Conservation (phyloP, 1,140 invertebrate genomes). For the Drosophila grimshawi region DNA sequence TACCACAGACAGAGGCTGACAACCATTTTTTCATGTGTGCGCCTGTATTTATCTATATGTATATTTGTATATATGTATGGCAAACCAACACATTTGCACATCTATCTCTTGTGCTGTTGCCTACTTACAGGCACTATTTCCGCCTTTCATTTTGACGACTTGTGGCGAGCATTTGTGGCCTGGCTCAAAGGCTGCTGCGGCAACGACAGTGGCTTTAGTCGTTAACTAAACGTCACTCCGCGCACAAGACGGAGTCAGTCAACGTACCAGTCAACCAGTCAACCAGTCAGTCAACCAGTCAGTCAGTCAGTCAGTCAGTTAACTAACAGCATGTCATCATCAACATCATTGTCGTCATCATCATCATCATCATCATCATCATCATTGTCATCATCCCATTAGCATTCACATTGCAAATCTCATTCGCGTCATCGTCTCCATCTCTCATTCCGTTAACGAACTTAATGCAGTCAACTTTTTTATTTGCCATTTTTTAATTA, state of each 20-base stretch:
- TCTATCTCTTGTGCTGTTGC: conserved; percentile 59
- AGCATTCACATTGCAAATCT: conserved; percentile 28
- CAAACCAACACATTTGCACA: neutral
- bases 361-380: conserved; percentile 9
- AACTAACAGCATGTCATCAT: conserved; percentile 18
- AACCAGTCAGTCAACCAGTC: conserved; percentile 14
- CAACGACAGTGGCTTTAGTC: conserved; percentile 65
- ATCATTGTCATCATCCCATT: conserved; percentile 13
- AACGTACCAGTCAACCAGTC: conserved; percentile 20
- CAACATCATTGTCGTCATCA: conserved; percentile 9
- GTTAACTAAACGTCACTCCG: conserved; percentile 62
- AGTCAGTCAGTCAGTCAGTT: conserved; percentile 37
- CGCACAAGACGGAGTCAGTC: conserved; percentile 34
- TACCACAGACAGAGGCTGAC: conserved; percentile 24
- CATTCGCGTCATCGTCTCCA: conserved; percentile 13
- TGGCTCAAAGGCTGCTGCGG: conserved; percentile 56
- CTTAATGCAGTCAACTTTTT: conserved; percentile 79
- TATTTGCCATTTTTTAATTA: conserved; percentile 76
- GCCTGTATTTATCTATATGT: neutral
- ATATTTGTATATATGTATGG: conserved; percentile 9
- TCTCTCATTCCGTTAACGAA: conserved; percentile 61
- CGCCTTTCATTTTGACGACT: conserved; percentile 72
- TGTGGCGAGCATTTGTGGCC: conserved; percentile 45
- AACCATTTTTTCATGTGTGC: neutral
- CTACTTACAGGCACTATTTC: conserved; percentile 81